Percentiles rank a stretch among this genome's conserved stretches.
These are phyloP conservation scores for Bubo scandiacus DNA, from an alignment of 2,113 vertebrate species.

Conservation along the genomic window DNA sequence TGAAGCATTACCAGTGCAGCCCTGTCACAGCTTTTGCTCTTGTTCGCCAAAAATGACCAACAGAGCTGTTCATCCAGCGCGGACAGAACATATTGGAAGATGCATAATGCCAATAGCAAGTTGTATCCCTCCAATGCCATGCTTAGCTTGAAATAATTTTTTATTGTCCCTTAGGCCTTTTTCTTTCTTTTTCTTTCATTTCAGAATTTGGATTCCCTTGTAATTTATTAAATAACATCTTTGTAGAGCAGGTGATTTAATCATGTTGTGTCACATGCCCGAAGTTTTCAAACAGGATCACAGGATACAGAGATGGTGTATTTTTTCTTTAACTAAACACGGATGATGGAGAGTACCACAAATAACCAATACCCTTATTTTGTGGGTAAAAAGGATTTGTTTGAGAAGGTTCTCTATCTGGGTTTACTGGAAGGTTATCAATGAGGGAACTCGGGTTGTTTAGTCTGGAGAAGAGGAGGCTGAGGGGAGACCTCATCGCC, in stretches of 20 bases:
- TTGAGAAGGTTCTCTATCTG: background rate
- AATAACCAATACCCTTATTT: background rate
- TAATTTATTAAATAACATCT: background rate
- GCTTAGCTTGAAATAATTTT: background rate
- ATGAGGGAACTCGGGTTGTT: background rate
- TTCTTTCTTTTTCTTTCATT: background rate
- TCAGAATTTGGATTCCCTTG: background rate
- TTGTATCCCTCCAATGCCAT: background rate
- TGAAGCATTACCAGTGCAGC: background rate
- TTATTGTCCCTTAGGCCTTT: background rate
- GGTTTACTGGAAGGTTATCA: background rate
- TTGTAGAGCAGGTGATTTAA: background rate
- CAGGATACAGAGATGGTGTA: accelerated
- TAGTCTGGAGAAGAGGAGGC: no score
- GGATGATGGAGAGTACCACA: background rate
- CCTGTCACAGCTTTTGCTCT: background rate
- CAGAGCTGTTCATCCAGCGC: background rate
- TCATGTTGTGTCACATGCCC: background rate
- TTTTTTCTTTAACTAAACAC: background rate
- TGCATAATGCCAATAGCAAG: background rate
- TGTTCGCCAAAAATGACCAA: background rate
- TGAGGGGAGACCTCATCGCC: no score
- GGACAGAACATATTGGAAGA: background rate
- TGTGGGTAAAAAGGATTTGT: background rate
- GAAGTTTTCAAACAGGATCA: background rate